Base-by-base conservation (phyloP, 30 jellyfish, hydroid and myxozoan genomes). In the Sanderia malayensis region DNA sequence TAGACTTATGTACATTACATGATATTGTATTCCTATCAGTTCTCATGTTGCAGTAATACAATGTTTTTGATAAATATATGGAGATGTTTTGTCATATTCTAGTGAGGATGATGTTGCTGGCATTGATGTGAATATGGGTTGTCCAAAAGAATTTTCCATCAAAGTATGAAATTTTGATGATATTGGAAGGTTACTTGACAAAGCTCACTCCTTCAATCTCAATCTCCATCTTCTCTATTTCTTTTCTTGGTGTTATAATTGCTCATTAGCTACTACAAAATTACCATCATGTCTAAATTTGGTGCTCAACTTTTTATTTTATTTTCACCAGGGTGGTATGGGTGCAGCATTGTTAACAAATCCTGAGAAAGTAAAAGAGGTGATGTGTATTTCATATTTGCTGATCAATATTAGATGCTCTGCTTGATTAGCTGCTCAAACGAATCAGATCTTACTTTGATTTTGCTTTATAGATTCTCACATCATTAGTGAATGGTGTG, bases 321-420 rank as follows among this genome's bases (percentile, higher is more conserved):
- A n/a, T n/a, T n/a, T n/a, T n/a, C n/a, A n/a, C n/a, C 52, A 86
- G 97, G 99, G 99, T 70, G 99, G 99, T 22, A 93, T 93, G 99
- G 99, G 99, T 58, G 99, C 99, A 6, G 99, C 99, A 25, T 76
- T 93, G 37, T 55, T 93, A 41, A 75, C 91, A 22, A 70, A 92
- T 23, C 96, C 96, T 1, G 97, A 86, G n/a, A 74, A 57, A 67
- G 87, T 86, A 31, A 71, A 81, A 57, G 83, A 58, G 95, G 96
- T 93, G 61, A 17, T 30, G 2, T 17, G 23, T 49, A 11, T 55
- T 24, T 55, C 67, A 55, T 55, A 7, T 55, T 55, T 55, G 67
- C 67, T 55, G 18, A 6, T 46, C 88, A 24, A 9, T 32, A 29
- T 2, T 59, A 18, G 26, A 67, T 28, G 80, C 29, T 22, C 15